Evolutionary conservation across 2,797 vertebrate species (phyloP), one percentile per base, ranked within the genome.

Genomic region (Chelmon rostratus): DNA sequence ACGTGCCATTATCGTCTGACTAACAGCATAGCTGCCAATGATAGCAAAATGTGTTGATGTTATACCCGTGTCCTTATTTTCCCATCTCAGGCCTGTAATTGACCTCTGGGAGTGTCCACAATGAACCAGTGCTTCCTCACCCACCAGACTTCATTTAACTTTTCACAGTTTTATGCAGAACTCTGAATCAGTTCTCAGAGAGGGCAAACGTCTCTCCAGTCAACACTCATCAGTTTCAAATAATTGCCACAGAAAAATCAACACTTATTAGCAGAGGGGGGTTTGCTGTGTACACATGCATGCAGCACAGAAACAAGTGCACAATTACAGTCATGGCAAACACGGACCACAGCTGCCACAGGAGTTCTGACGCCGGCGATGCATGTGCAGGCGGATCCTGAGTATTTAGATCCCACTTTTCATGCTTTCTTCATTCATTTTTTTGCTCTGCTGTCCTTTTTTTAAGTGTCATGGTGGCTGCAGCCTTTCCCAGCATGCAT

Each of bases 221-320:
- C 84, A 67, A 28, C 79, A 61, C 49, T 56, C 15, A 7, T 64
- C 66, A 42, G 42, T 59, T 78, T 74, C 44, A 76, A 62, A 79
- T 67, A 64, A 75, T 78, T 61, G 42, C 42, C 63, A 65, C 25
- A 6, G 44, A 35, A 67, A 68, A 82, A 81, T 76, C 75, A 68
- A 83, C 68, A 73, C 67, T 56, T 73, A 79, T 88, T 79, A 87
- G 31, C 78, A 25, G 54, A 0, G 58, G 42, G 25, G 53, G 58
- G 67, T 80, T 10, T 73, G 68, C 40, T 63, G 61, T 69, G 68
- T 28, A 57, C 66, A 76, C 53, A 68, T 15, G 61, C 67, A 38
- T 12, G 54, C 68, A 8, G 40, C 76, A 44, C 76, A 62, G 68
- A 59, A 68, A 72, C 69, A 25, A 68, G 57, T 18, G 35, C 54